Evolutionary conservation across 2,113 vertebrate species (phyloP).

Genomic region (Hyperoodon ampullatus): DNA sequence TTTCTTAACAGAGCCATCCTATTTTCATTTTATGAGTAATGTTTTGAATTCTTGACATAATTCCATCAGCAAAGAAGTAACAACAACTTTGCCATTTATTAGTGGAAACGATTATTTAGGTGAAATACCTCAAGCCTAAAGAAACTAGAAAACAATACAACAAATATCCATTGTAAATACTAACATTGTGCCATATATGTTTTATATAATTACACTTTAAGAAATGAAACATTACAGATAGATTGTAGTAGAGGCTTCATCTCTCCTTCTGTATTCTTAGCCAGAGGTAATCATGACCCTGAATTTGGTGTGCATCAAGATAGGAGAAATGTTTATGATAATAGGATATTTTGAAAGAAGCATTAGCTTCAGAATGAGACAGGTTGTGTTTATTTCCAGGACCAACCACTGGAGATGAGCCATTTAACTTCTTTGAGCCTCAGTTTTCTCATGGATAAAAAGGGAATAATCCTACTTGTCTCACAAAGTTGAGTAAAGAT

Average conservation of each 20-base stretch:
- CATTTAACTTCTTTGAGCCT: background rate
- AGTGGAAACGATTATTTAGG: background rate
- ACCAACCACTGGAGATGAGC: background rate
- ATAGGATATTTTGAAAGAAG: background rate
- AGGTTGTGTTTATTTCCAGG: background rate
- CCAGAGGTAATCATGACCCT: background rate
- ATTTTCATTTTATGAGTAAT: constrained; percentile 12
- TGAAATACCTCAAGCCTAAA: background rate
- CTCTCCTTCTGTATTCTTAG: background rate
- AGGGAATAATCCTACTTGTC: background rate
- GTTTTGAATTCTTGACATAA: background rate
- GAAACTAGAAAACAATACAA: background rate
- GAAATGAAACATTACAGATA: background rate
- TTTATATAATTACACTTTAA: background rate
- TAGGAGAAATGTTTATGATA: background rate
- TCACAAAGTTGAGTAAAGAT: background rate
- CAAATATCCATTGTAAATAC: background rate
- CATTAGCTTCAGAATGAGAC: background rate
- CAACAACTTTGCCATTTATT: background rate
- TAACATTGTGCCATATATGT: background rate
- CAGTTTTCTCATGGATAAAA: background rate
- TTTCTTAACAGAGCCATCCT: background rate
- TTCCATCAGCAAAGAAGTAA: background rate
- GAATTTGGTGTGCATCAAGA: background rate
- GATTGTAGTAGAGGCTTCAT: background rate